Conservation (phyloP, 2,797 vertebrate genomes). For the Sebastes dallii region DNA sequence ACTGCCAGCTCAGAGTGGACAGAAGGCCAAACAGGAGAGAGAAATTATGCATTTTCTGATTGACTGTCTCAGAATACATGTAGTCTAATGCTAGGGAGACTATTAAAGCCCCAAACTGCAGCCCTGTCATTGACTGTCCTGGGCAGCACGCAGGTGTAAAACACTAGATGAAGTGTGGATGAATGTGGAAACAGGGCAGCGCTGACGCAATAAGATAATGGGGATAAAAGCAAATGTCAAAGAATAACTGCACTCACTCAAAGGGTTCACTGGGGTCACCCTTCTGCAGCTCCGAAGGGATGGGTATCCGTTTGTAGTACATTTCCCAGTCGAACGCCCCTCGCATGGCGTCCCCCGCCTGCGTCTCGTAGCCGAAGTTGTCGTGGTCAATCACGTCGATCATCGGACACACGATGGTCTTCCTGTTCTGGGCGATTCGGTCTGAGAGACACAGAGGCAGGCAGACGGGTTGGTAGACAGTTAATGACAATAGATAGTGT, state of each 20-base stretch:
- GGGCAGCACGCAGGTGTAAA: neutral
- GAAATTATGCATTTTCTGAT: neutral
- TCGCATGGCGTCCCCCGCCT: slow-evolving; percentile 96
- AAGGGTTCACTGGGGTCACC: slow-evolving; percentile 92
- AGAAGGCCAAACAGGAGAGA: neutral
- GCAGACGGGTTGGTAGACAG: slow-evolving; percentile 34
- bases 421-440: slow-evolving; percentile 92
- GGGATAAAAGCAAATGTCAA: neutral
- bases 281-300: slow-evolving; percentile 89
- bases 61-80: neutral
- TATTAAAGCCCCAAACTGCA: neutral
- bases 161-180: neutral
- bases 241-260: slow-evolving; percentile 84
- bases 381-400: slow-evolving; percentile 97
- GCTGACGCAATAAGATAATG: neutral
- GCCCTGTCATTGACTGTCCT: neutral
- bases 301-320: slow-evolving; percentile 98
- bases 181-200: neutral
- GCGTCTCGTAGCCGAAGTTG: slow-evolving; percentile 94
- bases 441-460: slow-evolving; percentile 77
- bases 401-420: slow-evolving; percentile 96
- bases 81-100: too few relatives aligned
- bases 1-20: neutral
- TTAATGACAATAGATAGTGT: neutral
- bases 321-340: slow-evolving; percentile 99